Conservation (phyloP, 2,888 invertebrate species). For the Bibio marci region DNA sequence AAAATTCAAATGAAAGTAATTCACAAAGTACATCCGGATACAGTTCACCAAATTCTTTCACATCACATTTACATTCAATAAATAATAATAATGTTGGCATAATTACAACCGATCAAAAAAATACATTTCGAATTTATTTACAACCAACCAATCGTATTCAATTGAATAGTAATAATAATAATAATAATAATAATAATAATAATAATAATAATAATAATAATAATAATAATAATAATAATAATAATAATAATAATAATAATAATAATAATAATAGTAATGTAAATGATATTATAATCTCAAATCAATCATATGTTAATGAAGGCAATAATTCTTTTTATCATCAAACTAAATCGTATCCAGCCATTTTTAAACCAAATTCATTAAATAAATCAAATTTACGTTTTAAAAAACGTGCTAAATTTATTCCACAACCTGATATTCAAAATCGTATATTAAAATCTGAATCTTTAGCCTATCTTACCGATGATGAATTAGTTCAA, state of each 20-base stretch:
- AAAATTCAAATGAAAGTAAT: conserved; percentile 9
- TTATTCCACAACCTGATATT: conserved; percentile 28
- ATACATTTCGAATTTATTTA: conserved; percentile 2
- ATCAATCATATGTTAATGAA: background rate
- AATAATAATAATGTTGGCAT: conserved; percentile 9
- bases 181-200: too few relatives aligned
- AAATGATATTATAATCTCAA: background rate
- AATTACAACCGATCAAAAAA: conserved; percentile 11
- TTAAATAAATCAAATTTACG: conserved; percentile 15
- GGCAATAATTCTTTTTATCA: too few relatives aligned
- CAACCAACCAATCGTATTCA: conserved; percentile 1
- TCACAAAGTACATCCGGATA: conserved; percentile 34
- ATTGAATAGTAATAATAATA: too few relatives aligned
- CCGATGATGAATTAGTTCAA: conserved; percentile 32
- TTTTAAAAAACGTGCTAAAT: conserved; percentile 19
- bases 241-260: too few relatives aligned
- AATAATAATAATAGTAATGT: too few relatives aligned
- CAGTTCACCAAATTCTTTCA: conserved; percentile 31
- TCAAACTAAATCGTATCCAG: conserved; percentile 8
- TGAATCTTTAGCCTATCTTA: conserved; percentile 33
- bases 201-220: too few relatives aligned
- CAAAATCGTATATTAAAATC: conserved; percentile 33
- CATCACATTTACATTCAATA: conserved; percentile 13
- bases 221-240: too few relatives aligned
- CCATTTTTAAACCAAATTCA: conserved; percentile 3